Percentiles rank a stretch among this genome's conserved stretches.
phyloP scores from a whole-genome alignment of 2,113 vertebrate species.

The Ahaetulla prasina region DNA sequence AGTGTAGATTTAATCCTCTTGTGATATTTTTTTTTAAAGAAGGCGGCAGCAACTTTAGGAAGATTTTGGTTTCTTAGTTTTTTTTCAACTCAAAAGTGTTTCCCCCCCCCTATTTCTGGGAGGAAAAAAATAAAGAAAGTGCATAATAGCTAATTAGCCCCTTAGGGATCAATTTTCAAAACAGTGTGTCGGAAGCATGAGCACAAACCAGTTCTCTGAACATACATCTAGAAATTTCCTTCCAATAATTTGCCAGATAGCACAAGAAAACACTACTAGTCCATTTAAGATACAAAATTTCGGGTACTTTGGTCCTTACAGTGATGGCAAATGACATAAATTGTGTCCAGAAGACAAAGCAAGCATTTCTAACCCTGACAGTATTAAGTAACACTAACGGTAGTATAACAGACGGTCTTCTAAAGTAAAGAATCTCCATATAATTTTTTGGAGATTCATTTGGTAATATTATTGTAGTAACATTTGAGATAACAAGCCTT shows the following conservation, averaged over 20 bases:
- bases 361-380: constrained; percentile 7
- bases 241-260: constrained; percentile 20
- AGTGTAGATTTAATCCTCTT: constrained; percentile 31
- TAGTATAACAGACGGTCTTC: background rate
- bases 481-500: background rate
- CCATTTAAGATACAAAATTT: constrained; percentile 26
- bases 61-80: constrained; percentile 48
- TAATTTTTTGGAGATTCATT: background rate
- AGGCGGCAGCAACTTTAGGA: constrained; percentile 43
- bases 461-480: background rate
- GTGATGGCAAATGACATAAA: background rate
- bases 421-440: background rate
- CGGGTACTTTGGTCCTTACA: constrained; percentile 9
- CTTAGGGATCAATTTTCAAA: constrained; percentile 64
- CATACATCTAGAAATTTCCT: constrained; percentile 24
- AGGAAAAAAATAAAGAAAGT: constrained; percentile 19
- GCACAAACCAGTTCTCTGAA: constrained; percentile 51
- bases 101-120: background rate
- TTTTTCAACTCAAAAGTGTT: constrained; percentile 48
- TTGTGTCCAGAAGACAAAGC: background rate
- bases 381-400: background rate
- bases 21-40: constrained; percentile 17
- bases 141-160: constrained; percentile 60
- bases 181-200: constrained; percentile 50
- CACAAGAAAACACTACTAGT: constrained; percentile 21